Evolutionary conservation across 2,113 vertebrate species (phyloP), one percentile per base, ranked within the genome.

Genomic region (Notarius quadriscutis): DNA sequence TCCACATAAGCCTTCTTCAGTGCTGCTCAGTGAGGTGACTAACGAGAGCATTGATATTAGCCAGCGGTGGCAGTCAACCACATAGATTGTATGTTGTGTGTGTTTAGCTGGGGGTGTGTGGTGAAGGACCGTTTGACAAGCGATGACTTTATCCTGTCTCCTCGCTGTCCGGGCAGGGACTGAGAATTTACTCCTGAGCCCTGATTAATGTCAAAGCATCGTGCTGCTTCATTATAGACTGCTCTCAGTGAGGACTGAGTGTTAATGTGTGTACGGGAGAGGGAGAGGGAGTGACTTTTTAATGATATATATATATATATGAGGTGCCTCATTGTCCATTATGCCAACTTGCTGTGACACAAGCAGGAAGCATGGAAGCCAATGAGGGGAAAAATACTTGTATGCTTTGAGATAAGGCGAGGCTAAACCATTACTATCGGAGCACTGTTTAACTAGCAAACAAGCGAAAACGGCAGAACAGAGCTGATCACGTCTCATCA

Each of bases 11-110:
- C 72, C 81, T 30, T 60, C 48, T 80, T 74, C 71, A 62, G 77
- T 53, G 84, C 41, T 63, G 84, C 72, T 85, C 69, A 91, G 90
- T 92, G 88, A 91, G 79, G 89, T 55, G 41, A 9, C 93, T 91
- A 91, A 93, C 94, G 91, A 60, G 92, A 91, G 93, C 94, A 94
- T 92, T 94, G 91, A 91, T 90, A 86, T 89, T 87, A 92, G 88
- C 62, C 74, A 58, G 50, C 34, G 34, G 81, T 69, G 60, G 81
- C 81, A 69, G 51, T 5, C 65, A 62, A 63, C 63, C 85, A 80
- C 30, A 41, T 8, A 8, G 27, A 79, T 71, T 27, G 67, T 22
- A 41, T 62, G 60, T 34, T 58, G 69, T 15, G 53, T 50, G 57
- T n/a, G 74, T 80, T 53, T 81, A 12, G 18, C 60, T 55, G 34